Conservation (phyloP, 2,888 invertebrate genomes). For the Mythimna loreyi region DNA sequence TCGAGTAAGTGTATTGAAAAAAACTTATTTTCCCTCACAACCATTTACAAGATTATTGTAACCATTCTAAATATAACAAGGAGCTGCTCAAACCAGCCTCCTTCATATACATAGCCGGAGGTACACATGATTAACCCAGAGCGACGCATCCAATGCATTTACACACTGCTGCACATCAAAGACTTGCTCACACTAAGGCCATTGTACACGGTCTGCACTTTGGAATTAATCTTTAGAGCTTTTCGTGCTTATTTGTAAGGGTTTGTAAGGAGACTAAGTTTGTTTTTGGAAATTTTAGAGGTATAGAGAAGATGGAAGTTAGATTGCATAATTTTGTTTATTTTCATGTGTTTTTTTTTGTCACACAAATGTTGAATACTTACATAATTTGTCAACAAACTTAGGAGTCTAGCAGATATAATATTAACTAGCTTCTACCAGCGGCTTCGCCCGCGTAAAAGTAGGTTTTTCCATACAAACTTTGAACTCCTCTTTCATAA, state of each 20-base stretch:
- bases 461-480: too few relatives aligned
- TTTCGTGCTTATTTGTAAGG: background rate
- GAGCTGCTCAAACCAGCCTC: background rate
- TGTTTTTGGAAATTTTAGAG: background rate
- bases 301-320: too few relatives aligned
- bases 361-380: too few relatives aligned
- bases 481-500: too few relatives aligned
- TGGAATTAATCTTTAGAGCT: conserved; percentile 22
- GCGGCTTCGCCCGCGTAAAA: too few relatives aligned
- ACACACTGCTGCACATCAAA: conserved; percentile 59
- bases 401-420: too few relatives aligned
- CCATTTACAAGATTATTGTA: background rate
- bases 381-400: too few relatives aligned
- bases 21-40: too few relatives aligned
- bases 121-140: conserved; percentile 53
- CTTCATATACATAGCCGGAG: conserved; percentile 15
- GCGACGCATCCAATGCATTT: conserved; percentile 53
- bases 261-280: background rate
- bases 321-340: too few relatives aligned
- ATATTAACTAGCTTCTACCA: too few relatives aligned
- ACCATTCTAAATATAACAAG: background rate
- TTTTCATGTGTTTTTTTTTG: too few relatives aligned
- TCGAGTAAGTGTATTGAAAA: too few relatives aligned
- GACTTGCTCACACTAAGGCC: conserved; percentile 27
- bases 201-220: conserved; percentile 41